A percentile compares a stretch with the other conserved stretches of the same genome.
phyloP scores from a whole-genome alignment of 2,113 vertebrate genomes.

The Aix galericulata region DNA sequence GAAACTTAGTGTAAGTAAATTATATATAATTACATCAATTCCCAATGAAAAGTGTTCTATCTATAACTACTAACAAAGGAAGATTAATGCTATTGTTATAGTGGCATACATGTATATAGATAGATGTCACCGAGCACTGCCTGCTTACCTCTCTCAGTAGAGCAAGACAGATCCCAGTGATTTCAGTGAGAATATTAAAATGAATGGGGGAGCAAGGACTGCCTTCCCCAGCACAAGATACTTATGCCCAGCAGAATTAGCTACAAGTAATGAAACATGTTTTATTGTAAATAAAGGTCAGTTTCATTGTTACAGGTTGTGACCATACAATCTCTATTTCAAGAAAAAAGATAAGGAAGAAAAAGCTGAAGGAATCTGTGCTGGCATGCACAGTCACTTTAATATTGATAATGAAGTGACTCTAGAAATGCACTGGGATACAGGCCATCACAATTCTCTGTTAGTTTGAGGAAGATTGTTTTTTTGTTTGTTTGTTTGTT shows the following conservation, averaged over 20 bases:
- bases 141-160: not conserved
- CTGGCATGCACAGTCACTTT: constrained; percentile 1
- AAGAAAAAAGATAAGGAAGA: not conserved
- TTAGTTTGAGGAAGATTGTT: not conserved
- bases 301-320: not conserved
- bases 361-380: constrained; percentile 13
- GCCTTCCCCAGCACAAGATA: not conserved
- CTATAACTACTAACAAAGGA: not conserved
- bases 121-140: not conserved
- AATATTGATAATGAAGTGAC: not conserved
- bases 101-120: not conserved
- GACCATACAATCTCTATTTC: not conserved
- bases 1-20: not conserved
- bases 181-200: not conserved
- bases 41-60: not conserved
- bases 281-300: not conserved
- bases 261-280: not conserved
- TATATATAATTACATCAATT: not conserved
- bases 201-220: not conserved
- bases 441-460: not conserved
- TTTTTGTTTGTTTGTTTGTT: not conserved
- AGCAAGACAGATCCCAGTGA: not conserved
- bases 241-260: not conserved
- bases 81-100: not conserved
- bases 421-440: not conserved